Evolutionary conservation across 1,140 invertebrate genomes (phyloP), one percentile per base, ranked within the genome.

Genomic region (Cataglyphis hispanica): DNA sequence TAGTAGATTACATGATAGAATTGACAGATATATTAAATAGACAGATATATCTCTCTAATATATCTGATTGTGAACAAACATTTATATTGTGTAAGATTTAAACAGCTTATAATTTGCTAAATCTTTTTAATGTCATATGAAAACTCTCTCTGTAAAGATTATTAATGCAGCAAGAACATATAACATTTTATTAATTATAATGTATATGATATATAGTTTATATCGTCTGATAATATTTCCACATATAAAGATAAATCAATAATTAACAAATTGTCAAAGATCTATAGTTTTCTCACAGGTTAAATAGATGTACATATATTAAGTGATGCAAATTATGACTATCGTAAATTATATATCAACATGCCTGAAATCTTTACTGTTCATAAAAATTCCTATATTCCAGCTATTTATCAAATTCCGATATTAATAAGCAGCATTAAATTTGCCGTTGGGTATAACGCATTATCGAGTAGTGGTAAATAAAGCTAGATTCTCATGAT

Each of bases 341-440:
- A 43, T 37, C 61, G 13, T 72, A 72, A 70, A 81, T 81, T 81
- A 31, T 31, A 1, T 31, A 81, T n/a, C 19, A 43, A 67, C 37
- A 27, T 60, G 22, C 78, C 25, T 70, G 78, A 27, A 56, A 72
- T 72, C 66, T 58, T 58, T 25, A 27, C 50, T 58, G 56, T 83
- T 83, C 72, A 83, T 83, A 74, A 83, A 83, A 83, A 83, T 83
- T 83, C 78, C 67, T 72, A 83, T 58, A 69, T 40, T 72, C 6
- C 11, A 60, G 67, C 53, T 60, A 83, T 83, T 83, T 83, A 83
- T 83, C 53, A 83, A 60, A 60, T 83, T 60, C 53, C 78, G n/a
- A 83, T 83, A 83, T 83, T 83, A 81, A 81, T 72, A 83, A 74
- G 56, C 67, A 37, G 53, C 53, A 46, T 74, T 83, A 83, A 83